Base-by-base conservation (phyloP, 2,797 vertebrate genomes). In the Acanthopagrus latus region DNA sequence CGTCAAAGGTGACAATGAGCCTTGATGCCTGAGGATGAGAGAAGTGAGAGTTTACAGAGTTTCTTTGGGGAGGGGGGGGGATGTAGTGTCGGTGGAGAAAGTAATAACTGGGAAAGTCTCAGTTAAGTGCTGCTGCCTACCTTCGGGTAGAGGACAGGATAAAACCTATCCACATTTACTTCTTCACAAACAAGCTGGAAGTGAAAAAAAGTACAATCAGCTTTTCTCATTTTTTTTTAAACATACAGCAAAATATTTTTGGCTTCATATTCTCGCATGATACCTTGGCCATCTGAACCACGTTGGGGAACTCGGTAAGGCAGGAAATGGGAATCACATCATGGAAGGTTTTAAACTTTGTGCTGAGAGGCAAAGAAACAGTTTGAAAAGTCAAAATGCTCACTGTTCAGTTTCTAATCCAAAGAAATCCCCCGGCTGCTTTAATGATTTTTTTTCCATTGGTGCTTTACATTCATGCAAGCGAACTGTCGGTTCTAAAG, bases 201-300 rank as follows among this genome's bases (percentile, higher is more conserved):
- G 58, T 25, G 76, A 69, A 85, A 71, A 71, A 84, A 72, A 44
- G 23, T 4, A 44, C 5, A 54, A 16, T 83, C 12, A 57, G 0
- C 0, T 47, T 74, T 13, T 59, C 29, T 38, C 4, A 62, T 7
- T n/a, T n/a, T n/a, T 38, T 55, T 59, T 43, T n/a, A 52, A 55
- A 29, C 27, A 48, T 5, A 38, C 1, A 25, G 3, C 33, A 7
- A 18, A 25, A 64, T 18, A 10, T 33, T 59, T 20, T 14, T 21
- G 18, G 18, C n/a, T 4, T 1, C 54, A 16, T 25, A 47, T 55
- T 23, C 1, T n/a, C 27, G 16, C 20, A n/a, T 0, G 4, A 57
- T 68, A 98, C 98, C 97, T 99, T 99, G 80, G 98, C 97, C 98
- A 99, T 99, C 93, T 99, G 98, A 74, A 99, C 95, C 74, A 99